Evolutionary conservation across 2,113 vertebrate species (phyloP), one percentile per base, ranked within the genome.

Genomic region (Sciurus niger): DNA sequence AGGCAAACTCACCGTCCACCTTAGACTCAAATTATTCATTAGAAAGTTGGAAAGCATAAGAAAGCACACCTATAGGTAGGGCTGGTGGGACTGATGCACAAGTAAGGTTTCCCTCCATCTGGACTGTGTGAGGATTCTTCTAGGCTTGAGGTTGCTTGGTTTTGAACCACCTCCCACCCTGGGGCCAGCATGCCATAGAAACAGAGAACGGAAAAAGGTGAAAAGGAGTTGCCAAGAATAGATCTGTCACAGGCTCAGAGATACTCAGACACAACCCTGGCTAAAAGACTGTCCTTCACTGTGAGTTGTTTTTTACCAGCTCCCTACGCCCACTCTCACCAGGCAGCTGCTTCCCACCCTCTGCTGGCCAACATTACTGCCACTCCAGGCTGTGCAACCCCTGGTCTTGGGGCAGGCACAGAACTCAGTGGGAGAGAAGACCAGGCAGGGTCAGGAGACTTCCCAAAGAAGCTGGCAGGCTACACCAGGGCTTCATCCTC

Each of bases 401-500:
- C 86, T 9, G 43, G 65, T 67, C 4, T 40, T 40, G 4, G 22
- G 18, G 48, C 46, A 51, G 77, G n/a, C 60, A 93, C 72, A n/a
- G 32, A 73, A 72, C 40, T 58, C 8, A 78, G 82, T 73, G 8
- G 22, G 84, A 34, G 63, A 82, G 76, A 84, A 14, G 46, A 77
- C 63, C n/a, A 9, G 63, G 83, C 67, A 93, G 63, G 25, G 65
- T 73, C 67, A 24, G 82, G 76, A 92, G 46, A 89, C 77, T 93
- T 90, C 91, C 65, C 3, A 0, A 90, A 93, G 63, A 85, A 82
- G 40, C 60, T 67, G 78, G 82, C 90, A 74, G 88, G 34, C 37
- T 72, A 43, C 82, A 40, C 0, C 9, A 0, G 58, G 55, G 28
- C 30, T 91, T 89, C 73, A 34, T 20, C 40, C 83, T 90, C 91